These are phyloP conservation scores for Xiphophorus maculatus DNA, from an alignment of 2,113 vertebrate genomes.

Conservation along the genomic window DNA sequence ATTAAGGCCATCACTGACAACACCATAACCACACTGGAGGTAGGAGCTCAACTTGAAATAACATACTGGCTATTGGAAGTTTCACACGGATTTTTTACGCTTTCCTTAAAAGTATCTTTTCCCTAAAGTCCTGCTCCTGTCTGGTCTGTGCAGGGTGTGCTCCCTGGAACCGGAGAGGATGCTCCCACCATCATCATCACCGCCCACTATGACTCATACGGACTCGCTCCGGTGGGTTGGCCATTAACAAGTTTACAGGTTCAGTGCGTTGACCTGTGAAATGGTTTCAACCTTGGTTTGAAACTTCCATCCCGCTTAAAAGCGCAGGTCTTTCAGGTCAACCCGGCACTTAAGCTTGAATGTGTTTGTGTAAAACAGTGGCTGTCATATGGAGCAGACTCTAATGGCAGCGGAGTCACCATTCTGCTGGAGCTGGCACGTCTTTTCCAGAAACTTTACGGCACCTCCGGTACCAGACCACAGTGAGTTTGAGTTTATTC, in stretches of 20 bases:
- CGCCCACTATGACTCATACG: constrained; percentile 82
- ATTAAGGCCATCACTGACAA: constrained; percentile 76
- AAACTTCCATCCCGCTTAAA: background rate
- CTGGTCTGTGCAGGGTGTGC: constrained; percentile 71
- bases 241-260: background rate
- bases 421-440: constrained; percentile 79
- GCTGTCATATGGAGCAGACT: constrained; percentile 82
- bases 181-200: constrained; percentile 79
- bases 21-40: constrained; percentile 78
- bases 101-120: background rate
- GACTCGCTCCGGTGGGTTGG: constrained; percentile 79
- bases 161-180: constrained; percentile 75
- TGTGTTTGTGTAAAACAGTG: constrained; percentile 65
- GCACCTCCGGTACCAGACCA: constrained; percentile 69
- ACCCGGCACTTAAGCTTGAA: background rate
- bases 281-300: constrained; percentile 2
- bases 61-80: background rate
- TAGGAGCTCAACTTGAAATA: constrained; percentile 37
- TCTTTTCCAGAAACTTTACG: constrained; percentile 80
- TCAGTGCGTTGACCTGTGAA: background rate
- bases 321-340: background rate
- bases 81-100: background rate
- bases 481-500: constrained; percentile 61
- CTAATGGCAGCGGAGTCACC: constrained; percentile 80
- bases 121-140: background rate